Conservation (phyloP, 2,113 vertebrate genomes). For the Myrmecophaga tridactyla region DNA sequence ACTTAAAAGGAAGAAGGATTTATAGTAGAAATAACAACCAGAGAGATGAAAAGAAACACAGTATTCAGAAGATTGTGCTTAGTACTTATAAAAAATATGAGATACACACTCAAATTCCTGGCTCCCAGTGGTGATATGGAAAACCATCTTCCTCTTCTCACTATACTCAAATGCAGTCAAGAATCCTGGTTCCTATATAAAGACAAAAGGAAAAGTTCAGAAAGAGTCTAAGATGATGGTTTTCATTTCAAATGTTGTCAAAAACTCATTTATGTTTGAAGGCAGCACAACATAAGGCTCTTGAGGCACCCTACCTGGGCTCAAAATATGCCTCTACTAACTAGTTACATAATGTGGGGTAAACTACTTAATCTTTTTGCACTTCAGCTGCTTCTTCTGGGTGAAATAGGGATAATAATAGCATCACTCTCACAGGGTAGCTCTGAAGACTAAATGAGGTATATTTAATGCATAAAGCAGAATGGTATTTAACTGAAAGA, state of each 20-base stretch:
- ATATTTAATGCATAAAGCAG: background rate
- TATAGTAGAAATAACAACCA: slow-evolving; percentile 14
- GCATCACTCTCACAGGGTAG: background rate
- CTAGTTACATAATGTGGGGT: background rate
- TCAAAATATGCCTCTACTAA: background rate
- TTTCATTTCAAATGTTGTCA: background rate
- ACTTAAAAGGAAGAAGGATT: background rate
- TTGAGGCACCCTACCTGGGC: background rate
- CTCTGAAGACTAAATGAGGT: slow-evolving; percentile 11
- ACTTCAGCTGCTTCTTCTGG: background rate
- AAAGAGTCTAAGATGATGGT: slow-evolving; percentile 25
- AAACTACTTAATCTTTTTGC: slow-evolving; percentile 24
- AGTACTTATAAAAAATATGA: slow-evolving; percentile 49
- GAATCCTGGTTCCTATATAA: slow-evolving; percentile 92
- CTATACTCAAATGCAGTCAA: slow-evolving; percentile 97
- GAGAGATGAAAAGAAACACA: slow-evolving; percentile 41
- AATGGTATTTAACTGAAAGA: slow-evolving; percentile 10
- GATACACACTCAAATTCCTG: slow-evolving; percentile 96
- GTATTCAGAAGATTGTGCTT: slow-evolving; percentile 29
- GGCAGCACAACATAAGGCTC: background rate
- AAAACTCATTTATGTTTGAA: slow-evolving; percentile 42
- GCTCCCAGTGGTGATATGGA: slow-evolving; percentile 96
- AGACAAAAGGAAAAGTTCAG: slow-evolving; percentile 6
- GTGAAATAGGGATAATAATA: background rate
- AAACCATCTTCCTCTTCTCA: slow-evolving; percentile 94